phyloP scores from a whole-genome alignment of 2,113 vertebrate genomes.

The Nestor notabilis region DNA sequence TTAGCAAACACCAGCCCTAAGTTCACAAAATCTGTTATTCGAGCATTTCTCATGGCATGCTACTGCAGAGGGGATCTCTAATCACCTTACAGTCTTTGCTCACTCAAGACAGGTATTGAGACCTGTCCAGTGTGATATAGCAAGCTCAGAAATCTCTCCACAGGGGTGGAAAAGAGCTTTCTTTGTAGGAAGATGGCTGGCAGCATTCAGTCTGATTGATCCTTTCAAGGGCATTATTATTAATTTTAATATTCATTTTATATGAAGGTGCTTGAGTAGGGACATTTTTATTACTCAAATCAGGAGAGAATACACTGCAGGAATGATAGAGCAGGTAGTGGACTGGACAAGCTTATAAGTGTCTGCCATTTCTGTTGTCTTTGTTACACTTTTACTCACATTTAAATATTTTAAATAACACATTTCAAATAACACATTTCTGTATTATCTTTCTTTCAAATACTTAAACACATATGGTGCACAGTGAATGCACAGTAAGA shows the following conservation, averaged over 20 bases:
- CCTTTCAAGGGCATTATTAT: slow-evolving; percentile 10
- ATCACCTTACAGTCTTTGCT: background rate
- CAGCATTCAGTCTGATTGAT: slow-evolving; percentile 1
- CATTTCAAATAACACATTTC: background rate
- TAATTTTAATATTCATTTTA: slow-evolving; percentile 48
- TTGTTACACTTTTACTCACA: background rate
- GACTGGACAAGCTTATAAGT: background rate
- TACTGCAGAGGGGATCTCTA: background rate
- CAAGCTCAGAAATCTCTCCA: background rate
- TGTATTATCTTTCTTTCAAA: background rate
- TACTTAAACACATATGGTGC: background rate
- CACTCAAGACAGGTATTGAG: background rate
- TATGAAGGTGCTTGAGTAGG: background rate
- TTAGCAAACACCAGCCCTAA: background rate
- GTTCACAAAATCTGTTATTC: background rate
- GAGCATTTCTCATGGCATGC: background rate
- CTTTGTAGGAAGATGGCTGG: background rate
- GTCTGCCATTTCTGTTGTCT: background rate
- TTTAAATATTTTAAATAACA: background rate
- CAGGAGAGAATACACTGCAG: background rate
- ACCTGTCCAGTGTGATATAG: background rate
- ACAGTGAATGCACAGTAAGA: background rate
- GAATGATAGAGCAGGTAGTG: background rate
- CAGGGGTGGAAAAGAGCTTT: background rate
- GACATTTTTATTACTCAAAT: slow-evolving; percentile 30